A percentile compares a stretch with the other conserved stretches of the same genome.
Evolutionary conservation across 2,888 invertebrate genomes (phyloP).

Genomic region (Timema podura): DNA sequence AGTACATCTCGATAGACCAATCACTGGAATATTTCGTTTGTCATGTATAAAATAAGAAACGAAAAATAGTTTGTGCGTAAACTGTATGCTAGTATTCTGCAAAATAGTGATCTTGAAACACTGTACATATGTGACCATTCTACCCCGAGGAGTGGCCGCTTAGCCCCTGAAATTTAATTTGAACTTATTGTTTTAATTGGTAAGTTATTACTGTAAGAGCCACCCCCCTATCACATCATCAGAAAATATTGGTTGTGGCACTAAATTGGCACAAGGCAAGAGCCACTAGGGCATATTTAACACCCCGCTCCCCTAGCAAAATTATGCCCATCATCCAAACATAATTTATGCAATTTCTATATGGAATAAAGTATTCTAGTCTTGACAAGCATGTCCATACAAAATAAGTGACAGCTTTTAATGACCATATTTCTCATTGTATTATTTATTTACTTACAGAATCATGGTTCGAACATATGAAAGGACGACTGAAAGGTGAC

Average conservation of each 20-base stretch:
- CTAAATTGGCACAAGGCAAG: too few species aligned
- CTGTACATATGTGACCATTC: slow-evolving; percentile 3
- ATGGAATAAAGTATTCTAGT: neutral
- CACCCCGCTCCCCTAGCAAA: too few species aligned
- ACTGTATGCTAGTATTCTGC: neutral
- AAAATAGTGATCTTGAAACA: neutral
- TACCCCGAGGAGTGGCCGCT: neutral
- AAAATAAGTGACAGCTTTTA: neutral
- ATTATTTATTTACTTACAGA: neutral
- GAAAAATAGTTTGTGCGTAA: neutral
- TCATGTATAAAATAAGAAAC: neutral
- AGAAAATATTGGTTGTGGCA: too few species aligned
- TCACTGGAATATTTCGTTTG: too few species aligned
- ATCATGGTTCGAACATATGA: slow-evolving; percentile 11
- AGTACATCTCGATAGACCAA: too few species aligned
- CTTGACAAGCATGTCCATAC: neutral
- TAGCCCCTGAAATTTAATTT: neutral
- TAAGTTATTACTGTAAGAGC: too few species aligned
- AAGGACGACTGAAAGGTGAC: slow-evolving; percentile 8
- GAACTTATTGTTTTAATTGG: too few species aligned
- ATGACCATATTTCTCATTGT: neutral
- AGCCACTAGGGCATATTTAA: too few species aligned
- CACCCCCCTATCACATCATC: too few species aligned
- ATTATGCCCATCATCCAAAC: too few species aligned
- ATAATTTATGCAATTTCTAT: too few species aligned